Base-by-base conservation (phyloP, 92 coral and sea anemone species). In the Zoanthus sociatus region DNA sequence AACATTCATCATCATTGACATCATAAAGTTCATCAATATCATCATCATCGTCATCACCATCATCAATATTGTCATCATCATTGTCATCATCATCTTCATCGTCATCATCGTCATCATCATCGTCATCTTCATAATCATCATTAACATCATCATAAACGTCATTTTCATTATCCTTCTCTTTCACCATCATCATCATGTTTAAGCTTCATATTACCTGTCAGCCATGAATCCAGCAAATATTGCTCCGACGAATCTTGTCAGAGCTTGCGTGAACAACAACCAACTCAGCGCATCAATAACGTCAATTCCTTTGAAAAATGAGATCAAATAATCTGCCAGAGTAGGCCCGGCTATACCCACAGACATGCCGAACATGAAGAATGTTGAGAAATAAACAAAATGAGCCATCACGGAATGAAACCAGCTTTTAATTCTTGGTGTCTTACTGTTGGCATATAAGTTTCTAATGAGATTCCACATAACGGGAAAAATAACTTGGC, bases 261-360 rank as follows among this genome's bases (percentile, higher is more conserved):
- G 78, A 10, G 98, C 90, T 72, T 96, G 98, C 3, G 98, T 90
- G 70, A 96, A 96, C 5, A 96, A 70, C 33, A 96, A 86, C 98
- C 98, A 94, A 74, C 96, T 93, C 5, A 96, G 71, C 0, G 91
- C 98, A 53, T 91, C 91, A n/a, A 96, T 84, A n/a, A 91, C 84
- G 83, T 96, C 92, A 50, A 92, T 87, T 60, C 89, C 89, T 20
- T 78, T 37, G 45, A 94, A 96, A 83, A 83, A 94, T 15, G 90
- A 88, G 54, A 91, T 79, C 84, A 96, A 83, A 77, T 90, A 91
- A 82, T 96, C 98, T 72, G 94, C 93, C 30, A 96, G 82, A 0
- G 98, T 93, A 1, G 98, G 98, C 13, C 98, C 98, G 0, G 94
- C 96, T 94, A 96, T 91, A 5, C 98, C 96, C 6, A 96, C 95